These are phyloP conservation scores for Cyprinus carpio DNA, from an alignment of 2,113 vertebrate species.

Conservation along the genomic window DNA sequence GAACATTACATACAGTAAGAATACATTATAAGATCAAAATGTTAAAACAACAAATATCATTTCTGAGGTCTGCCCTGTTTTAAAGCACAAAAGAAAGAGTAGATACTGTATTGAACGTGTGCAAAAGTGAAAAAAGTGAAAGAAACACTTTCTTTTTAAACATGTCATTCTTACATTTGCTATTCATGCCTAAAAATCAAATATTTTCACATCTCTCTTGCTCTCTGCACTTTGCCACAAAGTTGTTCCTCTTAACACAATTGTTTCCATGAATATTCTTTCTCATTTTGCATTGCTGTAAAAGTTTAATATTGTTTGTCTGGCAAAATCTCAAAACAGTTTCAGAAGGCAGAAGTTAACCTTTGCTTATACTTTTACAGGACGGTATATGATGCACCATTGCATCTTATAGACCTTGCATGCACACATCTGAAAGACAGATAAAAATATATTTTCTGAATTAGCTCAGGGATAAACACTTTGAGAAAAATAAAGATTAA, in stretches of 20 bases:
- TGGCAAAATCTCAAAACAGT: slow-evolving; percentile 15
- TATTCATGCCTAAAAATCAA: background rate
- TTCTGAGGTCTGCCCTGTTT: background rate
- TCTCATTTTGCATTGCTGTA: background rate
- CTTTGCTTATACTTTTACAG: background rate
- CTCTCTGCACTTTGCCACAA: background rate
- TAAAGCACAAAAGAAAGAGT: background rate
- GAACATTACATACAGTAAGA: background rate
- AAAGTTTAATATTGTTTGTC: slow-evolving; percentile 11
- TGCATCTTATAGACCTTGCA: background rate
- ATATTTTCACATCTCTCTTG: background rate
- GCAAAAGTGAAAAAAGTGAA: background rate
- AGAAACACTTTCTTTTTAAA: background rate
- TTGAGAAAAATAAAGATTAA: background rate
- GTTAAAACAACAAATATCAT: background rate
- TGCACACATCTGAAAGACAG: background rate
- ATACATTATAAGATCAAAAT: background rate
- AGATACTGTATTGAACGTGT: background rate
- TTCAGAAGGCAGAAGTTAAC: background rate
- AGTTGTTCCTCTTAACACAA: background rate
- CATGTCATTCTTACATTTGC: background rate
- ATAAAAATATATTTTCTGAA: background rate
- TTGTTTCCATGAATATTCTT: background rate
- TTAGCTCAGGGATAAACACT: background rate
- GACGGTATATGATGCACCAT: background rate